These are phyloP conservation scores for Andricus grossulariae DNA, from an alignment of 1,140 invertebrate genomes.

Conservation along the genomic window DNA sequence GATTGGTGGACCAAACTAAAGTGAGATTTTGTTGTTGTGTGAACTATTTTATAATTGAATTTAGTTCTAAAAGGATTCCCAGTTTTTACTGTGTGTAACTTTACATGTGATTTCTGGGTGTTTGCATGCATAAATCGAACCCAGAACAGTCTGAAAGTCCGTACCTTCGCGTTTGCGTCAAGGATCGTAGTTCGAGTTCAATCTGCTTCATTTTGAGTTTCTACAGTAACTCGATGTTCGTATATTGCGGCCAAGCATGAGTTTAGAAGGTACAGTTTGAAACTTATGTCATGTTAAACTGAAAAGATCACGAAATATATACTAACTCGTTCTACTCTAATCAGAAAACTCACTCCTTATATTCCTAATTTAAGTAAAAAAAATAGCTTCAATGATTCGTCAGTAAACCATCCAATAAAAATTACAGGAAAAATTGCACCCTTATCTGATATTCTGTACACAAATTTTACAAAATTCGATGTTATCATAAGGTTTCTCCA, in stretches of 20 bases:
- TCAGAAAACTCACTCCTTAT: no score
- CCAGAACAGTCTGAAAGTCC: background rate
- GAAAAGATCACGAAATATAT: conserved; percentile 3
- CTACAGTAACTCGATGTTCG: conserved; percentile 4
- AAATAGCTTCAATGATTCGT: no score
- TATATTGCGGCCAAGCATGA: background rate
- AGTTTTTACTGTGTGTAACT: background rate
- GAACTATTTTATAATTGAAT: no score
- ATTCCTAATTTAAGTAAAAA: no score
- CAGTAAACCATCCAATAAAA: no score
- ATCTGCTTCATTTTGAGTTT: conserved; percentile 14
- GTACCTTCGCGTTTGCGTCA: background rate
- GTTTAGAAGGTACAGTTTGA: background rate
- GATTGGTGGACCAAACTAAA: no score
- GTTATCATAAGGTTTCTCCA: no score
- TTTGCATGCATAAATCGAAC: background rate
- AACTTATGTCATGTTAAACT: conserved; percentile 4
- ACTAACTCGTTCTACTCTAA: background rate
- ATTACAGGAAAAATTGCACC: no score
- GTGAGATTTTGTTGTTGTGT: no score
- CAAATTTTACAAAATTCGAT: no score
- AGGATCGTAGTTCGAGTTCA: background rate
- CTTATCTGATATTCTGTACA: no score
- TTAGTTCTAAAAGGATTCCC: no score
- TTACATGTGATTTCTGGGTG: conserved; percentile 7